Conservation (phyloP, 2,888 invertebrate species). For the Heliconius sara region DNA sequence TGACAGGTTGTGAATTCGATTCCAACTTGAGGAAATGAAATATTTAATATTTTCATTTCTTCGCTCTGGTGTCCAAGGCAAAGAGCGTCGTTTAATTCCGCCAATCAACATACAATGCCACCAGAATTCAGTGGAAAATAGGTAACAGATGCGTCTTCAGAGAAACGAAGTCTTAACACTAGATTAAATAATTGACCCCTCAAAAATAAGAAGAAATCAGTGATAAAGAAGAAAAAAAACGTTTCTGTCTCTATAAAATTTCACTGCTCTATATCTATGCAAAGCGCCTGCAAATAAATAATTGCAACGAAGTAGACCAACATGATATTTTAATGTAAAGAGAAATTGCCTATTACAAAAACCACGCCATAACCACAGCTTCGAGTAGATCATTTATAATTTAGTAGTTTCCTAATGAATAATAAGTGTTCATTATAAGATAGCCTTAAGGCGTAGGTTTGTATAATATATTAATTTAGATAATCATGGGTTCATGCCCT, state of each 20-base stretch:
- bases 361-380: constrained; percentile 3
- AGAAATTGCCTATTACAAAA: constrained; percentile 27
- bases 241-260: neutral
- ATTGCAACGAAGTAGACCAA: neutral
- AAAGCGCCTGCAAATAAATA: constrained; percentile 4
- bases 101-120: no score
- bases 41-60: no score
- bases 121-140: no score
- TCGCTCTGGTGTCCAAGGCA: no score
- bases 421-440: constrained; percentile 22
- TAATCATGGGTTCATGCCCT: constrained; percentile 16
- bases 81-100: no score
- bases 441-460: constrained; percentile 14
- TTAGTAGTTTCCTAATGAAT: constrained; percentile 23
- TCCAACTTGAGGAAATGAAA: no score
- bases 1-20: no score
- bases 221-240: no score
- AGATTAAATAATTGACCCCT: no score
- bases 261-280: neutral
- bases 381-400: constrained; percentile 18
- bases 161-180: no score
- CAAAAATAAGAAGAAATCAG: no score
- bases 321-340: neutral
- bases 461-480: constrained; percentile 17
- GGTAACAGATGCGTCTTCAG: no score